Evolutionary conservation across 2,888 invertebrate genomes (phyloP).

Genomic region (Dyspetes luteomarginatus): DNA sequence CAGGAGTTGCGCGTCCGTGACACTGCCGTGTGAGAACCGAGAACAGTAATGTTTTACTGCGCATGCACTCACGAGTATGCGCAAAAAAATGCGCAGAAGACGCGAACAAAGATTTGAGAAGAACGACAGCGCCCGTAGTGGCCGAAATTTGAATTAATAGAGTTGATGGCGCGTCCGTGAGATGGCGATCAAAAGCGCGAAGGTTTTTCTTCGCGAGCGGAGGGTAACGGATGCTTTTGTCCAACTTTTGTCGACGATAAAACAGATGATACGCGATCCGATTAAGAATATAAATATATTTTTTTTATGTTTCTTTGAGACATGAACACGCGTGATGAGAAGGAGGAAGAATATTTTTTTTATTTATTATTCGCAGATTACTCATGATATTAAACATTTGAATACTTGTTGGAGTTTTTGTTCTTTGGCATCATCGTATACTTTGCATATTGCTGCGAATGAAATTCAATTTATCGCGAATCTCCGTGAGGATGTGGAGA

Average conservation of each 20-base stretch:
- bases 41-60: conserved; percentile 62
- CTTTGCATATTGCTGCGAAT: not conserved
- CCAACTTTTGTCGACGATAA: not conserved
- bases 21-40: conserved; percentile 68
- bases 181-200: not conserved
- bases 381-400: no score
- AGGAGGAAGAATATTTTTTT: not conserved
- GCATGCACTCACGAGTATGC: conserved; percentile 67
- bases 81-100: not conserved
- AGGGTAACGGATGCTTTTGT: not conserved
- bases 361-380: no score
- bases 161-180: not conserved
- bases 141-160: not conserved
- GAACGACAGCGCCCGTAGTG: not conserved
- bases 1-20: conserved; percentile 73
- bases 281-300: no score
- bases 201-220: not conserved
- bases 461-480: not conserved
- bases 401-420: no score
- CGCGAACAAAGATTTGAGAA: not conserved
- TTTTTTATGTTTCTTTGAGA: no score
- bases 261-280: no score
- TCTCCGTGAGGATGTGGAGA: not conserved
- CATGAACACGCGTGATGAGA: not conserved
- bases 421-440: no score